Evolutionary conservation across 2,113 vertebrate species (phyloP), one percentile per base, ranked within the genome.

Genomic region (Gobiocypris rarus): DNA sequence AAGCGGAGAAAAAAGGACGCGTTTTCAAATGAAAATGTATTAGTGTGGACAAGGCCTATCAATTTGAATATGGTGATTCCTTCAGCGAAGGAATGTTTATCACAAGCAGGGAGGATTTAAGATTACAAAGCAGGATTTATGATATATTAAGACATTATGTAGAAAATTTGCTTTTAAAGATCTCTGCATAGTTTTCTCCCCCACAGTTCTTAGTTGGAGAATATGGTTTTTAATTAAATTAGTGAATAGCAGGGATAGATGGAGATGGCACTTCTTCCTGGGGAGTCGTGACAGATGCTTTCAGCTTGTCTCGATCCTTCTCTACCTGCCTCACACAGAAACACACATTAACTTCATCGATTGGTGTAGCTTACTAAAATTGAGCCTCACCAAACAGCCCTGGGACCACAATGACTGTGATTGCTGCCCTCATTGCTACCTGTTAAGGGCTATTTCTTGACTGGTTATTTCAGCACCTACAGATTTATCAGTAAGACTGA

Each of bases 181-280:
- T 76, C 22, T 85, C 38, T 71, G 34, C 45, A 43, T 75, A 59
- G 34, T 63, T 9, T 14, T 59, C 10, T 17, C n/a, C 1, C 71
- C 52, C 7, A 15, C 24, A 74, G 45, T 50, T 50, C 34, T 77
- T 56, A 75, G 50, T 76, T 76, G 58, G 89, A n/a, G 73, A 84
- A 90, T 88, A 89, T 81, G 85, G 70, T 81, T 88, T 87, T 89
- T 90, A 92, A 92, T 90, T 93, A 87, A 92, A 93, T 91, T 91
- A 90, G 88, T 71, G 41, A 45, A 87, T 89, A 86, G 87, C 88
- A 50, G 87, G 86, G 87, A 85, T 88, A 89, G 90, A 89, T 87
- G 88, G 76, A 86, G 78, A 84, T 41, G 85, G 38, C 82, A 75
- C 85, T 79, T 78, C 54, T 80, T 84, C 82, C 86, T 90, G 89